Conservation (phyloP, 2,113 vertebrate species). For the Baryphthengus martii region DNA sequence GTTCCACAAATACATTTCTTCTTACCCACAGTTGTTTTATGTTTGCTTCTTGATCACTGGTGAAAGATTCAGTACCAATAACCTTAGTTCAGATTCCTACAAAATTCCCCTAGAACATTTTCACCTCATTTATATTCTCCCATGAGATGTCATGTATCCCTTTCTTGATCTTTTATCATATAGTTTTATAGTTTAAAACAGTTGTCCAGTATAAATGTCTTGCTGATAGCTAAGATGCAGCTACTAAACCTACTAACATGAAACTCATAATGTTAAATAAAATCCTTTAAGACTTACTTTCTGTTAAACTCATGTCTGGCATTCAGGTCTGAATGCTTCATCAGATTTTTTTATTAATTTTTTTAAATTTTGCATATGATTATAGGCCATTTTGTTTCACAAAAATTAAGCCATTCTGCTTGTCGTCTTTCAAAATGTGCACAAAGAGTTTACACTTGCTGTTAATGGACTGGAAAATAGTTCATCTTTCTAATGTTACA, state of each 20-base stretch:
- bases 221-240: neutral
- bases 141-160: neutral
- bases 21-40: neutral
- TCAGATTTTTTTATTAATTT: neutral
- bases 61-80: neutral
- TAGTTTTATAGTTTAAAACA: neutral
- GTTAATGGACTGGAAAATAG: neutral
- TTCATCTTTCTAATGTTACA: neutral
- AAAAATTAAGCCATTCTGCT: neutral
- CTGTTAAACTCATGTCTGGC: neutral
- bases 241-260: neutral
- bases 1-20: neutral
- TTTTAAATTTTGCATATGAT: neutral
- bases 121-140: neutral
- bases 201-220: neutral
- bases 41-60: neutral
- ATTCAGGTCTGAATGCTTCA: neutral
- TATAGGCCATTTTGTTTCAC: neutral
- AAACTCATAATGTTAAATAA: neutral
- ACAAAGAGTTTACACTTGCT: neutral
- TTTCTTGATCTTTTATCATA: neutral
- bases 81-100: neutral
- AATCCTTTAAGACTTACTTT: neutral
- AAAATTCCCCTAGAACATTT: neutral
- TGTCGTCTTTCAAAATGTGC: neutral